Base-by-base conservation (phyloP, 1,140 invertebrate genomes). In the Wiebesia pumilae region DNA sequence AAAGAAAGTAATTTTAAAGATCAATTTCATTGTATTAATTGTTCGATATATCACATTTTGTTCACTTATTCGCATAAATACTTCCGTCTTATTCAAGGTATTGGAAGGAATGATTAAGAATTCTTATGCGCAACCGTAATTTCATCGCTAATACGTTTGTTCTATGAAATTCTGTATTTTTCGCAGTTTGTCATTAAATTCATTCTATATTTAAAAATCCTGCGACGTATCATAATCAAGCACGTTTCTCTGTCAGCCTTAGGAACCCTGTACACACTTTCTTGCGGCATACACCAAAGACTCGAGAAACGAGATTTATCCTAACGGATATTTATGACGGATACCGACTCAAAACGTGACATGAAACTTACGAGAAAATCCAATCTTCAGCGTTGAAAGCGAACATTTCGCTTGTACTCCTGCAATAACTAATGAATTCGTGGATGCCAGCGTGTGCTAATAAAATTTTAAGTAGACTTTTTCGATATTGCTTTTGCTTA, bases 321-420 rank as follows among this genome's bases (percentile, higher is more conserved):
- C 51, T 54, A 47, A 83, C 35, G 81, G 81, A 83, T 83, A 83
- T 83, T 83, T 83, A 83, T 83, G 81, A 83, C 47, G 81, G 40
- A 83, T 54, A 71, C 67, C 43, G 16, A 69, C 38, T 58, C n/a
- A 27, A 14, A 54, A 75, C 69, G 81, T 83, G 69, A 83, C 67
- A 16, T 35, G 81, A 73, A 83, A 71, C 19, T 33, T 38, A n/a
- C 43, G 16, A 69, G 62, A 47, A 80, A 82, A 69, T 82, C 40
- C 30, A 82, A 82, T 82, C 65, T 69, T 69, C 38, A 27, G 33
- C 67, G 51, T 43, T 40, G 71, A 19, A 73, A 69, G 67, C 19
- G 12, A 69, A 47, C 21, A 30, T 35, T 65, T 58, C 54, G 30
- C 54, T 33, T 40, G 19, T n/a, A 54, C 47, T 27, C 54, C 35